phyloP scores from a whole-genome alignment of 1,140 invertebrate genomes.

The Tenebrio molitor region DNA sequence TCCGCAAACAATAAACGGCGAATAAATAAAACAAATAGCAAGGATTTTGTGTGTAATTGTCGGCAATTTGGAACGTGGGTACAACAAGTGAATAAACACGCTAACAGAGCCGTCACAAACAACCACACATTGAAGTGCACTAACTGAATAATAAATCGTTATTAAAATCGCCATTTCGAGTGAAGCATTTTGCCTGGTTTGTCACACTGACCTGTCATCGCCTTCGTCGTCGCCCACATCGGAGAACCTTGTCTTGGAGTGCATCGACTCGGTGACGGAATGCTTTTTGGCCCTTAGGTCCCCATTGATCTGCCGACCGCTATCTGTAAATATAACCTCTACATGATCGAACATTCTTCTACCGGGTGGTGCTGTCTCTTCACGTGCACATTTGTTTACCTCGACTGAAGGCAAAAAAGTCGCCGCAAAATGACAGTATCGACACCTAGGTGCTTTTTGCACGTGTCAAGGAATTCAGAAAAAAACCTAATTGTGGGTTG shows the following conservation, averaged over 20 bases:
- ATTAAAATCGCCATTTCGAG: too few relatives aligned
- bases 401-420: constrained; percentile 25
- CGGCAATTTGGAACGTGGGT: not conserved
- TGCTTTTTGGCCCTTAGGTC: constrained; percentile 60
- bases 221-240: constrained; percentile 53
- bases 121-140: too few relatives aligned
- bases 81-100: too few relatives aligned
- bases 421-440: constrained; percentile 20
- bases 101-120: too few relatives aligned
- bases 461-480: constrained; percentile 17
- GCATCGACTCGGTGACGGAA: constrained; percentile 61
- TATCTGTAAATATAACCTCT: constrained; percentile 54
- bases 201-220: constrained; percentile 61
- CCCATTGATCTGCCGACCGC: constrained; percentile 55
- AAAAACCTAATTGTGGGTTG: constrained; percentile 23
- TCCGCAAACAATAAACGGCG: not conserved
- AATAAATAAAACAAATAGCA: constrained; percentile 9
- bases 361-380: constrained; percentile 2
- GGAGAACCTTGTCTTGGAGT: constrained; percentile 63
- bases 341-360: constrained; percentile 2
- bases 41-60: not conserved
- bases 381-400: constrained; percentile 33
- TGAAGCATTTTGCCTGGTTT: too few relatives aligned
- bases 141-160: too few relatives aligned
- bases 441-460: constrained; percentile 6